A percentile compares a stretch with the other conserved stretches of the same genome.
Conservation (phyloP, 2,797 vertebrate species). For the Sandelia bainsii region DNA sequence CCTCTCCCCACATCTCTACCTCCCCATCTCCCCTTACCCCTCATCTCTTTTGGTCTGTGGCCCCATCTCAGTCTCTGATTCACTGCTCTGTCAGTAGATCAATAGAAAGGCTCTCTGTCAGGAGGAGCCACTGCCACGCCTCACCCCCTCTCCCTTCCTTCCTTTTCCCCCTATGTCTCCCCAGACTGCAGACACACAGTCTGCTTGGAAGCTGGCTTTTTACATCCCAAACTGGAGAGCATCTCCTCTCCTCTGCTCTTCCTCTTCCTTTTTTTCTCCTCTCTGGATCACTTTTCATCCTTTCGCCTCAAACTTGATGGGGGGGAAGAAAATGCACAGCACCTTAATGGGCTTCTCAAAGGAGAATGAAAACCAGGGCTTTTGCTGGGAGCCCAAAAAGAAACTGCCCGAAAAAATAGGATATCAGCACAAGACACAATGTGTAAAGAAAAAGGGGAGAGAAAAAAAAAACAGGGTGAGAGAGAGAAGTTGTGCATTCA, state of each 20-base stretch:
- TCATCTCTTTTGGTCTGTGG: conserved; percentile 58
- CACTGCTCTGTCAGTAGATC: conserved; percentile 78
- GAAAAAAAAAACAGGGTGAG: conserved; percentile 46
- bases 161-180: conserved; percentile 16
- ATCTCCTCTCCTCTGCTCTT: conserved; percentile 10
- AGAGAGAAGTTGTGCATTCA: conserved; percentile 81
- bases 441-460: conserved; percentile 45
- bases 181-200: conserved; percentile 63
- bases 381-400: conserved; percentile 41
- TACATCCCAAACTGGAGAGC: conserved; percentile 48
- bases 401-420: conserved; percentile 57
- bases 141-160: neutral
- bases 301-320: conserved; percentile 38
- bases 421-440: conserved; percentile 61
- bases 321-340: conserved; percentile 5
- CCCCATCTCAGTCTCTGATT: conserved; percentile 71
- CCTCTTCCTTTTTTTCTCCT: neutral
- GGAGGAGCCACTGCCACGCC: conserved; percentile 44
- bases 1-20: conserved; percentile 40
- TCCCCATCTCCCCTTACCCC: conserved; percentile 32
- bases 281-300: conserved; percentile 54
- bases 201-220: conserved; percentile 57
- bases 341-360: conserved; percentile 49
- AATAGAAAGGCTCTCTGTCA: conserved; percentile 78
- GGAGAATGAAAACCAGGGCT: conserved; percentile 33